These are phyloP conservation scores for Hestina assimilis DNA, from an alignment of 1,140 invertebrate species.

Conservation along the genomic window DNA sequence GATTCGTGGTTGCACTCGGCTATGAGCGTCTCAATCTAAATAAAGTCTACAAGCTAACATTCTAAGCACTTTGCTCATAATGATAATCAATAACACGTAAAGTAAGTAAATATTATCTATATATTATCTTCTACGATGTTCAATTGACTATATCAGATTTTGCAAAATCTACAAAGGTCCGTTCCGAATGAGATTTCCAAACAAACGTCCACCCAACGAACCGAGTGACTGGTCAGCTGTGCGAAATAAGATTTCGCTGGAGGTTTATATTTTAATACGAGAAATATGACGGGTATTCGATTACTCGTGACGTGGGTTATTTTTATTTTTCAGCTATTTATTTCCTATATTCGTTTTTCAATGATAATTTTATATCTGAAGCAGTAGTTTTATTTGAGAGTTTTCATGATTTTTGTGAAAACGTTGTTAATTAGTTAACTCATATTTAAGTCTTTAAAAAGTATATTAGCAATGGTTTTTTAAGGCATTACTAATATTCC, in stretches of 20 bases:
- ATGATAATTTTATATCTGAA: too few relatives aligned
- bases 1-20: too few relatives aligned
- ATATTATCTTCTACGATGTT: constrained; percentile 7
- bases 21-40: too few relatives aligned
- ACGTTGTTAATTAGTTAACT: too few relatives aligned
- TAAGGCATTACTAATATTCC: too few relatives aligned
- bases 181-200: constrained; percentile 38
- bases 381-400: too few relatives aligned
- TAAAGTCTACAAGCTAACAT: too few relatives aligned
- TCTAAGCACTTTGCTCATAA: too few relatives aligned
- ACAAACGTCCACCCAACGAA: constrained; percentile 44
- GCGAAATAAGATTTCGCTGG: constrained; percentile 19
- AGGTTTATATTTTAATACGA: constrained; percentile 16
- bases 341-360: too few relatives aligned
- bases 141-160: constrained; percentile 28
- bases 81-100: background rate
- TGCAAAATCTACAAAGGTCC: constrained; percentile 19
- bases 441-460: too few relatives aligned
- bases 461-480: too few relatives aligned
- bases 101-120: background rate
- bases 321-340: background rate
- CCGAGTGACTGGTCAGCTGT: constrained; percentile 26
- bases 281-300: constrained; percentile 14
- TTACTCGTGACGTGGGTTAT: background rate
- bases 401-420: too few relatives aligned